phyloP scores from a whole-genome alignment of 92 coral and sea anemone species.

The Phenganax subtilis region DNA sequence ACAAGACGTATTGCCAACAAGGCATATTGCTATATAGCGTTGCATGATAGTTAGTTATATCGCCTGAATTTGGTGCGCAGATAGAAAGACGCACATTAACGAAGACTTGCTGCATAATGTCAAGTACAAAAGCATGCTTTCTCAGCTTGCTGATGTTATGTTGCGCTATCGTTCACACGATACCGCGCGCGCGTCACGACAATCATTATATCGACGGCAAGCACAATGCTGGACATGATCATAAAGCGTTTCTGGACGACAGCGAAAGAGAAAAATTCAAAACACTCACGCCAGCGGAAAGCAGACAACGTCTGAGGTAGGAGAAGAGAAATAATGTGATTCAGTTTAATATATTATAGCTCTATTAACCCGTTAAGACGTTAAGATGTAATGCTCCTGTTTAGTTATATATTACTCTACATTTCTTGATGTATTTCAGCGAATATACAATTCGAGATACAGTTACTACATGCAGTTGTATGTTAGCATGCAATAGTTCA shows the following conservation, averaged over 20 bases:
- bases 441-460: too few relatives aligned
- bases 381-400: background rate
- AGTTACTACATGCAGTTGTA: too few relatives aligned
- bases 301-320: conserved; percentile 42
- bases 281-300: conserved; percentile 43
- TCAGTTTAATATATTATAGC: background rate
- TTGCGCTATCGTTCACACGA: background rate
- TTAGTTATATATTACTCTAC: too few relatives aligned
- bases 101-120: background rate
- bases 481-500: too few relatives aligned
- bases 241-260: conserved; percentile 46
- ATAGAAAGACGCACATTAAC: background rate
- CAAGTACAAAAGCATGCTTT: background rate
- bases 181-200: conserved; percentile 23
- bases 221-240: conserved; percentile 49
- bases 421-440: too few relatives aligned
- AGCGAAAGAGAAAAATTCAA: conserved; percentile 40
- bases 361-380: background rate
- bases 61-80: background rate
- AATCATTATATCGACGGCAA: conserved; percentile 43
- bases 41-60: background rate
- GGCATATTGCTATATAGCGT: conserved; percentile 19
- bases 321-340: background rate
- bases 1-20: conserved; percentile 4
- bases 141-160: background rate